Percentiles rank a stretch among this genome's conserved stretches.
Evolutionary conservation across 2,113 vertebrate genomes (phyloP).

Genomic region (Argyrosomus japonicus): DNA sequence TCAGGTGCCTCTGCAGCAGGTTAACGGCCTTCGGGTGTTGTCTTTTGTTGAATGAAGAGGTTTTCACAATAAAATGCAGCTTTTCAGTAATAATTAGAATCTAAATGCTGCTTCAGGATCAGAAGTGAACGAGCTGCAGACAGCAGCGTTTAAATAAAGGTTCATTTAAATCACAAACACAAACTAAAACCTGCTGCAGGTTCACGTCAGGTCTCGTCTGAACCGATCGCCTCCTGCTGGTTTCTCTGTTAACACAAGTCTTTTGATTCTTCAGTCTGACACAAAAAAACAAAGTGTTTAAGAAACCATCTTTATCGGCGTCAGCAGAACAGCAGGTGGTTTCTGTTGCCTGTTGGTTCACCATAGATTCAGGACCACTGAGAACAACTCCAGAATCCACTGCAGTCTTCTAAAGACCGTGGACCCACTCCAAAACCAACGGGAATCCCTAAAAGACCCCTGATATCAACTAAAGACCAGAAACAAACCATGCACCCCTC

Average conservation of each 20-base stretch:
- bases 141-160: too few species aligned
- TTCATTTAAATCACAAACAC: background rate
- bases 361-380: background rate
- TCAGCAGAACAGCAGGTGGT: slow-evolving; percentile 18
- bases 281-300: background rate
- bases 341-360: slow-evolving; percentile 20
- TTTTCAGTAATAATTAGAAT: too few species aligned
- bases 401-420: background rate
- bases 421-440: background rate
- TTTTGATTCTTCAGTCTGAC: background rate
- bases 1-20: too few species aligned
- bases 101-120: too few species aligned
- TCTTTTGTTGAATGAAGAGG: too few species aligned
- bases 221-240: background rate
- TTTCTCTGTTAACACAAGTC: background rate
- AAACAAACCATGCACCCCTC: slow-evolving; percentile 10
- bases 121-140: too few species aligned
- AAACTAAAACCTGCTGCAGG: slow-evolving; percentile 15
- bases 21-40: too few species aligned
- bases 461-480: background rate
- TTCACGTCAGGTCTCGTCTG: slow-evolving; percentile 3
- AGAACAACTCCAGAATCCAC: background rate
- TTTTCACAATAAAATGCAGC: too few species aligned
- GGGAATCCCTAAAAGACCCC: background rate
- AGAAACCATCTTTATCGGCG: background rate